These are phyloP conservation scores for Artibeus jamaicensis DNA, from an alignment of 2,797 vertebrate genomes.

Conservation along the genomic window DNA sequence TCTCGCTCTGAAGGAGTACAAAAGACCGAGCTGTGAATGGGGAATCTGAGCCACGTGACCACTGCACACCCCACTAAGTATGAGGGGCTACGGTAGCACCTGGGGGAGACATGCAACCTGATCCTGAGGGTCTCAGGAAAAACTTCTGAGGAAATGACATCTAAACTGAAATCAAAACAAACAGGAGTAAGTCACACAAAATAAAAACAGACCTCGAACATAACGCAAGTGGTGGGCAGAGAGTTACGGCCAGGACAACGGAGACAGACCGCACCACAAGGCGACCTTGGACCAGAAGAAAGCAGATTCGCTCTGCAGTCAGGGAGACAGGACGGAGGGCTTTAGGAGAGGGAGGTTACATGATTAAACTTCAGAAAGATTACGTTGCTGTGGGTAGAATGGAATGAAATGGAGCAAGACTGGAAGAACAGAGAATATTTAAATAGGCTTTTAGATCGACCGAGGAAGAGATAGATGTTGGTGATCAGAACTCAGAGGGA, in stretches of 20 bases:
- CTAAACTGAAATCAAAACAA: not conserved
- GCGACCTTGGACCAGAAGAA: not conserved
- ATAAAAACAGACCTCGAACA: not conserved
- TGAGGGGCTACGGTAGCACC: not conserved
- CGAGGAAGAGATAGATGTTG: not conserved
- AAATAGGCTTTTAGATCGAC: not conserved
- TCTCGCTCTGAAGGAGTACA: not conserved
- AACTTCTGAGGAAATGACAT: not conserved
- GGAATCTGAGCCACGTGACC: not conserved
- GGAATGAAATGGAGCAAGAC: not conserved
- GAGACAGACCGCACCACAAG: not conserved
- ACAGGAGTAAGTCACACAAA: not conserved
- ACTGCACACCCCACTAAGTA: not conserved
- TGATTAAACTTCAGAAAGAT: not conserved
- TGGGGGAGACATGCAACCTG: not conserved
- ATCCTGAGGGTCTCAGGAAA: not conserved
- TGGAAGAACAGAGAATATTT: not conserved
- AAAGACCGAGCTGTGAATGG: not conserved
- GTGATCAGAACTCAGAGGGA: not conserved
- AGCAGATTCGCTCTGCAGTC: not conserved
- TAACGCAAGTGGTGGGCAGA: not conserved
- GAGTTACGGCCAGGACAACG: not conserved
- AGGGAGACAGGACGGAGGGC: not conserved
- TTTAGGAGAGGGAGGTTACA: not conserved
- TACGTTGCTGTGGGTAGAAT: not conserved